Evolutionary conservation across 92 coral and sea anemone genomes (phyloP).

Genomic region (Zoanthus sociatus): DNA sequence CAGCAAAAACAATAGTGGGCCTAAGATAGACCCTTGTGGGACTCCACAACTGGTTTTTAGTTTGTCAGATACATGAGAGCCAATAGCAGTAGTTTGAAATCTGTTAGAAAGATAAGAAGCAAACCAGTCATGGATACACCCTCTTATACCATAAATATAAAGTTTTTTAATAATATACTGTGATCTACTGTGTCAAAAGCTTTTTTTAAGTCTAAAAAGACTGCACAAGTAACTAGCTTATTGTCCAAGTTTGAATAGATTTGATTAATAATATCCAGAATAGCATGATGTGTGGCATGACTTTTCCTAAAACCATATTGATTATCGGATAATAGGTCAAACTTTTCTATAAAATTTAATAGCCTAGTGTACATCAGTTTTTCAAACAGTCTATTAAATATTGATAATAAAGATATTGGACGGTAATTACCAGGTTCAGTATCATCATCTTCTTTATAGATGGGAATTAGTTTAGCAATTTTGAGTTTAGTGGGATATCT

Average conservation of each 20-base stretch:
- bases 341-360: conserved; percentile 23
- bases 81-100: background rate
- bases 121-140: no score
- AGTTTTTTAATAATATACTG: background rate
- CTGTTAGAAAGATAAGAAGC: background rate
- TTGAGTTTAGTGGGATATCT: background rate
- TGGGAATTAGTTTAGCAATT: conserved; percentile 12
- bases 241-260: conserved; percentile 21
- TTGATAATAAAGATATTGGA: background rate
- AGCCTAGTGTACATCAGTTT: conserved; percentile 35
- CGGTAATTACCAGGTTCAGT: conserved; percentile 6
- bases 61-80: conserved; percentile 2
- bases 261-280: conserved; percentile 19
- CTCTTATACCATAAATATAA: background rate
- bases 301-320: background rate
- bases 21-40: conserved; percentile 13
- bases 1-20: conserved; percentile 19
- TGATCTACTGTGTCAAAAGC: no score
- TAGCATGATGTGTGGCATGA: background rate
- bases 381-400: conserved; percentile 13
- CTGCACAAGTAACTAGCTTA: conserved; percentile 26
- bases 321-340: conserved; percentile 17
- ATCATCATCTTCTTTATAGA: conserved; percentile 1
- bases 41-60: background rate
- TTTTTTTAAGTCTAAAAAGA: background rate